These are phyloP conservation scores for Agapornis canus DNA, from an alignment of 2,797 vertebrate genomes.

Conservation along the genomic window DNA sequence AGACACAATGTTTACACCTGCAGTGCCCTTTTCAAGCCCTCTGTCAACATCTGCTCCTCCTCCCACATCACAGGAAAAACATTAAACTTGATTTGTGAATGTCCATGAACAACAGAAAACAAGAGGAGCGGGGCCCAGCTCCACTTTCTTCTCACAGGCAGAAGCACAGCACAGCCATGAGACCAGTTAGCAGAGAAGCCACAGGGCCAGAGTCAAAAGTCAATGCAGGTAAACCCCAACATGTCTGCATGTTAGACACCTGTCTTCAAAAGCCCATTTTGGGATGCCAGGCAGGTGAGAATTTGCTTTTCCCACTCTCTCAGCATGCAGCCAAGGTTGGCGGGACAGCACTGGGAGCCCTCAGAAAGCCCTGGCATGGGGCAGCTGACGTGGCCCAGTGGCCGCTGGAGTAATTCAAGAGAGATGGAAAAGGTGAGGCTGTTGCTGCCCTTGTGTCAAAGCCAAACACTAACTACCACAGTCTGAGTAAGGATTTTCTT, in stretches of 20 bases:
- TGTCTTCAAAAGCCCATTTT: not conserved
- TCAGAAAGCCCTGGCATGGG: not conserved
- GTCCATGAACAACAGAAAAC: not conserved
- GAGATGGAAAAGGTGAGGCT: not conserved
- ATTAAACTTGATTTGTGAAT: not conserved
- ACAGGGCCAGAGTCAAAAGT: not conserved
- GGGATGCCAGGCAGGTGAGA: rapidly evolving
- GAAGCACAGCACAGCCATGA: not conserved
- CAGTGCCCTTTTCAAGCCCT: rapidly evolving
- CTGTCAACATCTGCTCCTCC: not conserved
- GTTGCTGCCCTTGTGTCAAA: not conserved
- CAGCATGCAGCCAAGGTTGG: not conserved
- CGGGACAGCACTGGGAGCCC: not conserved
- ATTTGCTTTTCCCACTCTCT: not conserved
- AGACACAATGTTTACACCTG: not conserved
- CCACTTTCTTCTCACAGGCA: not conserved
- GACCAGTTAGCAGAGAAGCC: not conserved
- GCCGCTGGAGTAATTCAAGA: not conserved
- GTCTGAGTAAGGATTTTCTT: not conserved
- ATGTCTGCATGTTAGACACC: not conserved
- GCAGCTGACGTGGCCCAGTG: not conserved
- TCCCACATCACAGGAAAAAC: not conserved
- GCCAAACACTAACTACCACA: not conserved
- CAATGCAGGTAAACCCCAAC: not conserved
- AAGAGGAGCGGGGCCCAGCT: not conserved